phyloP scores from a whole-genome alignment of 2,888 invertebrate species.

The Eristalinus sepulchralis region DNA sequence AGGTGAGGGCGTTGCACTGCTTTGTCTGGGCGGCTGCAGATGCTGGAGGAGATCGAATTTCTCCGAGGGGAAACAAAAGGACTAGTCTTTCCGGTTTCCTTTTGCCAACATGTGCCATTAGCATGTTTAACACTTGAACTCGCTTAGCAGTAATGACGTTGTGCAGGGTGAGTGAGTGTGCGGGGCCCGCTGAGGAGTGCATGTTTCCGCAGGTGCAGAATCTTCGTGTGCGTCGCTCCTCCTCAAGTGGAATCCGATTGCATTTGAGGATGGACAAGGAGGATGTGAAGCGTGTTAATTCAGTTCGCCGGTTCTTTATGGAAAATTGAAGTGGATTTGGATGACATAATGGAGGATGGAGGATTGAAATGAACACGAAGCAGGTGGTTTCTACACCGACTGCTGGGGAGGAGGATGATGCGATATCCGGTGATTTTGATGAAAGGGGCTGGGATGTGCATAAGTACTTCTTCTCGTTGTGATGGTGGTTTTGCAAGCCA shows the following conservation, averaged over 20 bases:
- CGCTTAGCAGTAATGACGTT: slow-evolving; percentile 8
- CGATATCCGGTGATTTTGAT: not conserved
- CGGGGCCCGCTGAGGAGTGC: slow-evolving; percentile 30
- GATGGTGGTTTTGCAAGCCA: no score
- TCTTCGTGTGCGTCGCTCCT: not conserved
- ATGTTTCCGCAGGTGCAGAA: slow-evolving; percentile 52
- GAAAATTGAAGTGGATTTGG: not conserved
- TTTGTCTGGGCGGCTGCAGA: slow-evolving; percentile 15
- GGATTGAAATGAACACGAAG: not conserved
- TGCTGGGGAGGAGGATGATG: not conserved
- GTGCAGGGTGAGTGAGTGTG: slow-evolving; percentile 12
- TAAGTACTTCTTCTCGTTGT: no score
- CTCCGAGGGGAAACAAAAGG: not conserved
- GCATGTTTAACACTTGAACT: slow-evolving; percentile 31
- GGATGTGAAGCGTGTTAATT: not conserved
- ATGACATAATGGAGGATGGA: not conserved
- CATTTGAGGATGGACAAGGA: slow-evolving; percentile 2
- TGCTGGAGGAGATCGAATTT: slow-evolving; percentile 42
- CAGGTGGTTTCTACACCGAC: not conserved
- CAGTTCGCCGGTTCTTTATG: not conserved
- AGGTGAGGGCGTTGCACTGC: slow-evolving; percentile 30
- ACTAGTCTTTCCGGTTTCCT: slow-evolving; percentile 11
- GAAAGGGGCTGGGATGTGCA: not conserved
- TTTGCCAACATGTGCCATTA: slow-evolving; percentile 36
- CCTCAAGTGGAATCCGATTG: slow-evolving; percentile 34